Conservation (phyloP, 2,113 vertebrate species). For the Naja naja region DNA sequence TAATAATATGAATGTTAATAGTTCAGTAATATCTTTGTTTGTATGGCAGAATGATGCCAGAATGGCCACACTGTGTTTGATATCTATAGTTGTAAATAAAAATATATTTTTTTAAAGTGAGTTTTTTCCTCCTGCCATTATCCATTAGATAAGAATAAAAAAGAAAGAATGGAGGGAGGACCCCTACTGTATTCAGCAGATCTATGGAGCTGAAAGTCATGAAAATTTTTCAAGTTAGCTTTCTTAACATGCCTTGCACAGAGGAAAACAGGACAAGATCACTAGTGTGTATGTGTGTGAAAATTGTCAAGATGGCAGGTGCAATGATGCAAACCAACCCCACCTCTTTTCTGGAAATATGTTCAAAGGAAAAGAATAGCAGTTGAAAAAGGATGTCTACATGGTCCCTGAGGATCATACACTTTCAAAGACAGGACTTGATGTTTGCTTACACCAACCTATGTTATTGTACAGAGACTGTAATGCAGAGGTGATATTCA, state of each 20-base stretch:
- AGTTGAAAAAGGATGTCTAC: neutral
- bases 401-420: neutral
- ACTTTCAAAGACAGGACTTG: neutral
- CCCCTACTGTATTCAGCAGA: neutral
- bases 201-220: neutral
- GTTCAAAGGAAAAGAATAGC: neutral
- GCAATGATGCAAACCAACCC: neutral
- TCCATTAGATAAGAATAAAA: neutral
- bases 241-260: neutral
- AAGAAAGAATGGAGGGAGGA: neutral
- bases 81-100: no score
- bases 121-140: neutral
- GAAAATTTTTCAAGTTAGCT: neutral
- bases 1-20: no score
- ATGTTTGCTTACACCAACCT: neutral
- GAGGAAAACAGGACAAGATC: neutral
- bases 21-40: no score
- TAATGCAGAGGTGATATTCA: no score
- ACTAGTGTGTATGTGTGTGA: neutral
- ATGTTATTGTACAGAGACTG: neutral
- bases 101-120: neutral
- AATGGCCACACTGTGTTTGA: no score
- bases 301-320: neutral
- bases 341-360: neutral
- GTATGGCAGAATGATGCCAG: no score